Base-by-base conservation (phyloP, 2,888 invertebrate genomes). In the Spilarctia lutea region DNA sequence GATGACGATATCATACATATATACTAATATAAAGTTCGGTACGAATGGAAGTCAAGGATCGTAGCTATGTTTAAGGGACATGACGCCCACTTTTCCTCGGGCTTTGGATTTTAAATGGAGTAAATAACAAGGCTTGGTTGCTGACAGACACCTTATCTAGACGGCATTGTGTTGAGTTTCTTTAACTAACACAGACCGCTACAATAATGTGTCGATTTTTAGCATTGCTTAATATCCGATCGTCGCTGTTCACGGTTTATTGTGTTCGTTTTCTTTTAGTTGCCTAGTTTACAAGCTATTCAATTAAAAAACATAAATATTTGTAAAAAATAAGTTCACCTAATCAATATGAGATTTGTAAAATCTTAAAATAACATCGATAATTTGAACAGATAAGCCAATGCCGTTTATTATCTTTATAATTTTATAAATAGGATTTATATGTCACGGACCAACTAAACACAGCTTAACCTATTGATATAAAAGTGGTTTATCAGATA, bases 401-500 rank as follows among this genome's bases (percentile, higher is more conserved):
- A 72, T 69, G 71, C 35, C 68, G 72, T 75, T 52, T 18, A 35
- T 75, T 75, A 75, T 75, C 75, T 65, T 16, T 42, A 27, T 35
- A 72, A 65, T 68, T 75, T 68, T 72, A 72, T 56, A 75, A 68
- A 72, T 66, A 60, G n/a, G 39, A 65, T 72, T 68, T 72, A 56
- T 74, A 71, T 75, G 75, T 75, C 72, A 75, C 70, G 75, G 72
- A 72, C 48, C 48, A 13, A 65, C 35, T 35, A 35, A 56, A 42
- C 66, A 45, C 52, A 39, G 66, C 56, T 75, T 69, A 69, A 69
- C 69, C 66, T 56, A 66, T 39, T 35, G 69, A 66, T 66, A 66
- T 66, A 10, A 48, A 70, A 67, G 20, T 67, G 39, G 70, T 33
- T 52, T 68, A 72, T 72, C 75, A 30, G 30, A 68, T 56, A 56